A percentile compares a stretch with the other conserved stretches of the same genome.
These are phyloP conservation scores for Dipodomys merriami DNA, from an alignment of 2,113 vertebrate genomes.

Conservation along the genomic window DNA sequence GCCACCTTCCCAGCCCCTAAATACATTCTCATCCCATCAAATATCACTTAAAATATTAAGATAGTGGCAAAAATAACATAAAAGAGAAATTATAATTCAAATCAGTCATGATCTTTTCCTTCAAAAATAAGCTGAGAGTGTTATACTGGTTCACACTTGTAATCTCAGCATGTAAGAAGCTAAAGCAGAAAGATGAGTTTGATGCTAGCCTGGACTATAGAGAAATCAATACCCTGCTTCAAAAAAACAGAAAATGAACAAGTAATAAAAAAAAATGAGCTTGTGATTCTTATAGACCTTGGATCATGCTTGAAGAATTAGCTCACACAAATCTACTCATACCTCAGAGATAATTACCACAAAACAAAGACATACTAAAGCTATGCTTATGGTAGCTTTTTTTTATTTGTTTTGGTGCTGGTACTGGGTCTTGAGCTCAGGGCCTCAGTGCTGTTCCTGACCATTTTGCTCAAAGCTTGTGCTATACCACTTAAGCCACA, in stretches of 20 bases:
- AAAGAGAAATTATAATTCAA: slow-evolving; percentile 29
- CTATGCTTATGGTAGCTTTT: background rate
- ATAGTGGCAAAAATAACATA: slow-evolving; percentile 40
- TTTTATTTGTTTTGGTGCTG: no score
- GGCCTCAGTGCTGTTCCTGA: no score
- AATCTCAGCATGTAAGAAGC: background rate
- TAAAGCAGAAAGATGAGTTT: background rate
- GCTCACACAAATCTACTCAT: slow-evolving; percentile 4
- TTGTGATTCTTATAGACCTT: background rate
- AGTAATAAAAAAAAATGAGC: background rate
- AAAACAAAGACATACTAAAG: slow-evolving; percentile 31
- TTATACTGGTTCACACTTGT: background rate
- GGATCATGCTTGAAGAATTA: slow-evolving; percentile 2
- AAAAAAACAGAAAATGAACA: background rate
- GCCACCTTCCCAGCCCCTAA: no score
- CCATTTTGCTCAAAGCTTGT: no score
- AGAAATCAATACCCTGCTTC: background rate
- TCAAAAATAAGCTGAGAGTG: slow-evolving; percentile 36
- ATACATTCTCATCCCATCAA: slow-evolving; percentile 13
- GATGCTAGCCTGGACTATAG: background rate
- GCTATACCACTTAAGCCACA: no score
- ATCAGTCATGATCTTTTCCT: slow-evolving; percentile 16
- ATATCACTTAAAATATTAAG: slow-evolving; percentile 54
- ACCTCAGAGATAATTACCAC: background rate
- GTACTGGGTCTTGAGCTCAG: no score